A percentile compares a stretch with the other conserved stretches of the same genome.
Evolutionary conservation across 2,888 invertebrate species (phyloP).

Genomic region (Aphrophora alni): DNA sequence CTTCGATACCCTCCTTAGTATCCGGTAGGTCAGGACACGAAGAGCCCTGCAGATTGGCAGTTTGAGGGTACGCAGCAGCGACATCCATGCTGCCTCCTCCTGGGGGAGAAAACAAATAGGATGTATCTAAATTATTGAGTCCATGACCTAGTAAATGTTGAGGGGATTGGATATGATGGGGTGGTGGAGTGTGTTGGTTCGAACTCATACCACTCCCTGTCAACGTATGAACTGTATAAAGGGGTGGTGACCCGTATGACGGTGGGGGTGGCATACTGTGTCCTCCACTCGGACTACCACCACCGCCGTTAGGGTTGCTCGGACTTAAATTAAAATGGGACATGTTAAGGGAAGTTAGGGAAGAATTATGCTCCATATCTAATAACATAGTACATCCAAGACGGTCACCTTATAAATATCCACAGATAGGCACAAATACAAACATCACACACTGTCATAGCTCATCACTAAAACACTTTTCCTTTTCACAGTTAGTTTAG

Average conservation of each 20-base stretch:
- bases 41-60: conserved; percentile 49
- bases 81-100: conserved; percentile 54
- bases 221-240: conserved; percentile 6
- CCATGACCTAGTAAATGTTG: neutral
- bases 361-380: conserved; percentile 78
- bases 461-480: neutral
- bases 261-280: conserved; percentile 57
- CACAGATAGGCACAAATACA: conserved; percentile 12
- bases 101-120: conserved; percentile 71
- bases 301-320: conserved; percentile 67
- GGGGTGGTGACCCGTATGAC: conserved; percentile 55
- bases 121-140: conserved; percentile 53
- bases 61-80: conserved; percentile 45
- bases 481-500: no score
- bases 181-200: neutral
- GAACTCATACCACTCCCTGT: neutral
- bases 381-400: conserved; percentile 67
- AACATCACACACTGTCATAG: conserved; percentile 6
- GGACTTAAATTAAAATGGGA: conserved; percentile 82
- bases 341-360: conserved; percentile 88
- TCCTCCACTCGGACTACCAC: conserved; percentile 57
- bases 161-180: conserved; percentile 18
- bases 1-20: conserved; percentile 94
- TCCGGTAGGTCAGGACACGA: conserved; percentile 78
- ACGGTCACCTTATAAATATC: conserved; percentile 13